A percentile compares a stretch with the other conserved stretches of the same genome.
These are phyloP conservation scores for Caenorhabditis virilis DNA, from an alignment of 2,888 invertebrate species.

Conservation along the genomic window DNA sequence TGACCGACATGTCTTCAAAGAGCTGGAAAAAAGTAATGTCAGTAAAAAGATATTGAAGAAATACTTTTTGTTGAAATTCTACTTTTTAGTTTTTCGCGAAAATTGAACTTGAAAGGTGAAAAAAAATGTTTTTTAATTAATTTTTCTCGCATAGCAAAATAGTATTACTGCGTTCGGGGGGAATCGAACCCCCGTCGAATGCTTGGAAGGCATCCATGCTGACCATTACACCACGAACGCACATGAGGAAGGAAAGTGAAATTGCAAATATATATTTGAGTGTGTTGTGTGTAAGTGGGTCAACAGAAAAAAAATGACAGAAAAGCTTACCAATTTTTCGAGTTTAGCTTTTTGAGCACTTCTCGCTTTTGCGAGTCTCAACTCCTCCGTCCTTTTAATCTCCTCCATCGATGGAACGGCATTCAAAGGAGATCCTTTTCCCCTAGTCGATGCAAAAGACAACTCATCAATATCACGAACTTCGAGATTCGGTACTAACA, in stretches of 20 bases:
- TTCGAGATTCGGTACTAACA: neutral
- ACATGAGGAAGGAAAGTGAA: too few relatives aligned
- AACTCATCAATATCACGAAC: neutral
- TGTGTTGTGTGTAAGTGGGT: too few relatives aligned
- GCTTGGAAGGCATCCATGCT: slow-evolving; percentile 55
- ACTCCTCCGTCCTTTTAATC: neutral
- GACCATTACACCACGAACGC: slow-evolving; percentile 50
- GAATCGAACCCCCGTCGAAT: slow-evolving; percentile 54
- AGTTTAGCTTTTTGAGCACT: neutral
- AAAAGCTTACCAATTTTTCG: neutral
- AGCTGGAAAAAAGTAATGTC: neutral
- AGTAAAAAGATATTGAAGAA: neutral
- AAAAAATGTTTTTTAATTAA: too few relatives aligned
- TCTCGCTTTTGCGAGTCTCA: neutral
- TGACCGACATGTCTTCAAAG: neutral
- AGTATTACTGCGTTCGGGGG: slow-evolving; percentile 50
- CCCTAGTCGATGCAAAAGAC: neutral
- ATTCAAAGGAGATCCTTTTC: too few relatives aligned
- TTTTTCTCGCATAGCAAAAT: too few relatives aligned
- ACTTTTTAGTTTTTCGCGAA: too few relatives aligned
- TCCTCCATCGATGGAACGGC: neutral
- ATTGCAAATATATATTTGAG: too few relatives aligned
- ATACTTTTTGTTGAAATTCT: too few relatives aligned
- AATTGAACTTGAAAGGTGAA: too few relatives aligned
- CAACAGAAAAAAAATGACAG: slow-evolving; percentile 2